phyloP scores from a whole-genome alignment of 2,113 vertebrate genomes.

The Synodontis membranacea region DNA sequence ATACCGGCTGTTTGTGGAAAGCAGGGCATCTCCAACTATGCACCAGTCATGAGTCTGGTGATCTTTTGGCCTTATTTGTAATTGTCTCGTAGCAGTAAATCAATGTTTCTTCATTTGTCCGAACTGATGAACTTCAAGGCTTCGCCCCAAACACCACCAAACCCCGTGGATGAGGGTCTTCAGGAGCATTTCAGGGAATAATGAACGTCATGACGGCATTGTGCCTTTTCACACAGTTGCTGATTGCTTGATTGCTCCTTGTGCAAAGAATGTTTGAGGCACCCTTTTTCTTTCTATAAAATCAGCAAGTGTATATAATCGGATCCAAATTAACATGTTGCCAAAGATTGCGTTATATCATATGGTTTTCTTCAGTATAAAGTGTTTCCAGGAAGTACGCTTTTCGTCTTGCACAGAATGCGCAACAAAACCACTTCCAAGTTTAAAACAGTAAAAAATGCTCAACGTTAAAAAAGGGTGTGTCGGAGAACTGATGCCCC shows the following conservation, averaged over 20 bases:
- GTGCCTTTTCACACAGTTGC: too few species aligned
- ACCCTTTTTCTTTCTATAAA: neutral
- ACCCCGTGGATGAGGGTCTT: neutral
- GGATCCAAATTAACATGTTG: neutral
- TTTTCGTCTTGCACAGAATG: neutral
- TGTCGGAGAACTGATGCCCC: too few species aligned
- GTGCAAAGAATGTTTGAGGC: neutral
- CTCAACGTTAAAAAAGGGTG: neutral
- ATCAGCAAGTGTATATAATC: neutral
- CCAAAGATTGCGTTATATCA: neutral
- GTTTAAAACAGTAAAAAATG: neutral
- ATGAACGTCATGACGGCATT: neutral
- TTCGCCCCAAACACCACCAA: neutral
- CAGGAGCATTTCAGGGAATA: neutral
- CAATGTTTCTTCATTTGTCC: neutral
- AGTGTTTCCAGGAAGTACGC: neutral
- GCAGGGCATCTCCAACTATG: neutral
- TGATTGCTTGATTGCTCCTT: neutral
- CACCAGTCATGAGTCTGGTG: neutral
- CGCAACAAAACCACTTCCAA: neutral
- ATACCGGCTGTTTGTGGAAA: neutral
- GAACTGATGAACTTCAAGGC: neutral
- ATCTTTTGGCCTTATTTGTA: neutral
- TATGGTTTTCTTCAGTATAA: neutral
- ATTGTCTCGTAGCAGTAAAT: neutral